Evolutionary conservation across 2,888 invertebrate genomes (phyloP).

Genomic region (Lathronympha strigana): DNA sequence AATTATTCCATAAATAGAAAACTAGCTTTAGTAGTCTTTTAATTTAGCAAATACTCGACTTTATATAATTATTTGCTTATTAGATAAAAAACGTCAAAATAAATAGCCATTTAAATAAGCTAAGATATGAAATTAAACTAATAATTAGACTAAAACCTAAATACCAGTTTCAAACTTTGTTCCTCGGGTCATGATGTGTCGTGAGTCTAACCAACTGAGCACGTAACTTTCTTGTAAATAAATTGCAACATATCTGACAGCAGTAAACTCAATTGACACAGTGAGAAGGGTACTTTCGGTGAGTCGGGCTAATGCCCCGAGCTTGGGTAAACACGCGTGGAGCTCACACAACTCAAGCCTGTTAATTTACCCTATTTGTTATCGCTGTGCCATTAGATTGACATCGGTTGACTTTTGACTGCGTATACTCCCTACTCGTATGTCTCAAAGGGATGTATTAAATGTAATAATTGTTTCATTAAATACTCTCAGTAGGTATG

Average conservation of each 20-base stretch:
- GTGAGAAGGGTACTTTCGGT: constrained; percentile 36
- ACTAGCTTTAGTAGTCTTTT: no score
- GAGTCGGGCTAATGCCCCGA: constrained; percentile 18
- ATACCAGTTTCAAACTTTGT: neutral
- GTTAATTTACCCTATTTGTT: constrained; percentile 39
- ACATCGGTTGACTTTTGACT: constrained; percentile 34
- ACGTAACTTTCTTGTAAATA: constrained; percentile 6
- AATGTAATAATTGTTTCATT: neutral
- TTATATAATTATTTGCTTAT: no score
- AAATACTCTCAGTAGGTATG: neutral
- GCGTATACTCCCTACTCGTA: neutral
- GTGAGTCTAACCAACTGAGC: neutral
- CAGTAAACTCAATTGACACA: constrained; percentile 35
- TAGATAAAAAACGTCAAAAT: no score
- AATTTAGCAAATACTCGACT: no score
- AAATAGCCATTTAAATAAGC: no score
- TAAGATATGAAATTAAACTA: no score
- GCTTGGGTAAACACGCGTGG: constrained; percentile 25
- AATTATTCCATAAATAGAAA: no score
- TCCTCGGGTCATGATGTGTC: neutral
- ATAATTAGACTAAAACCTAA: no score
- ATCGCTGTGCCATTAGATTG: constrained; percentile 25
- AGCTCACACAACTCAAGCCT: constrained; percentile 26
- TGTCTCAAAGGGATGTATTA: neutral
- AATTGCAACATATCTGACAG: constrained; percentile 13